A percentile compares a stretch with the other conserved stretches of the same genome.
Evolutionary conservation across 2,113 vertebrate species (phyloP).

Genomic region (Myrmecophaga tridactyla): DNA sequence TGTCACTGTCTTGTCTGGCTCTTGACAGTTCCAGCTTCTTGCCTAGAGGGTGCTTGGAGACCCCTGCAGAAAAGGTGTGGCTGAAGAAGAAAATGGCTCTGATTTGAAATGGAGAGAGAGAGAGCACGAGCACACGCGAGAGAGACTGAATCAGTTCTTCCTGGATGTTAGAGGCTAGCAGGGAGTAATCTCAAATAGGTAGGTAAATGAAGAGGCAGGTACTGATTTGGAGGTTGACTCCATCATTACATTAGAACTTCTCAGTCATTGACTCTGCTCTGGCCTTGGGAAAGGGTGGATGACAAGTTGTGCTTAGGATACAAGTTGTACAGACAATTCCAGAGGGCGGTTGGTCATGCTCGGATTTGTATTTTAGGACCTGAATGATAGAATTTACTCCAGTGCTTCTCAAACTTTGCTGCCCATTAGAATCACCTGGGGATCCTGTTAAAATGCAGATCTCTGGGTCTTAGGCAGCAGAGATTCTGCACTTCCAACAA

Average conservation of each 20-base stretch:
- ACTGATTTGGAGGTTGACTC: background rate
- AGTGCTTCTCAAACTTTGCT: background rate
- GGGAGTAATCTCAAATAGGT: too few relatives aligned
- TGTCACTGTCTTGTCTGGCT: background rate
- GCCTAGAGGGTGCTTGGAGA: background rate
- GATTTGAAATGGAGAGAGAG: background rate
- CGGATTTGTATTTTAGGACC: background rate
- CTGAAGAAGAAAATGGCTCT: background rate
- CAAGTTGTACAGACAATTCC: background rate
- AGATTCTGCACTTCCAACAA: background rate
- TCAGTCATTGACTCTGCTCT: background rate
- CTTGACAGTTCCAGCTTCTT: fast-evolving
- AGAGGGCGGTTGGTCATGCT: background rate
- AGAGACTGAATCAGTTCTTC: too few relatives aligned
- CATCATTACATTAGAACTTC: too few relatives aligned
- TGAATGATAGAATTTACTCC: background rate
- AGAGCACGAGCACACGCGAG: background rate
- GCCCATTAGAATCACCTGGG: background rate
- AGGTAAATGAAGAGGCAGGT: background rate
- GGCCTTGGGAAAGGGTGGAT: background rate
- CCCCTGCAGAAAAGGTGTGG: background rate
- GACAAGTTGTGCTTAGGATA: background rate
- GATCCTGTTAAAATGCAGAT: background rate
- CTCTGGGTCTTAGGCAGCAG: background rate
- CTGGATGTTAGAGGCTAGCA: too few relatives aligned